Evolutionary conservation across 1,140 invertebrate species (phyloP), one percentile per base, ranked within the genome.

Genomic region (Atta cephalotes): DNA sequence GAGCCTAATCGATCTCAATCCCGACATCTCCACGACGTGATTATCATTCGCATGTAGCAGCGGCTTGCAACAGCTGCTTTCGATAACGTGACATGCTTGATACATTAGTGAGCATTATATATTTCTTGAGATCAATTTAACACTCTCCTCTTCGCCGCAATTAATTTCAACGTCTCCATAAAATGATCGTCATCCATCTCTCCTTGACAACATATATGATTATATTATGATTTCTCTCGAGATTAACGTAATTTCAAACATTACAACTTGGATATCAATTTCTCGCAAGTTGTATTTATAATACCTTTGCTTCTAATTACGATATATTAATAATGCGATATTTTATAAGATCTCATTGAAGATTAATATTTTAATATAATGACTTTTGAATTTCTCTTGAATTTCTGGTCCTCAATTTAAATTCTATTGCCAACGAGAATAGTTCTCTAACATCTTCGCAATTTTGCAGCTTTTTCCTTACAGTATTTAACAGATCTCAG

Each of bases 1-100:
- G n/a, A 14, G 31, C 28, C 53, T n/a, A 21, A 65, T 78, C 60
- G 16, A 82, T 25, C 39, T 68, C 39, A 72, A 77, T 85, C 82
- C 53, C 62, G 85, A 60, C 70, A 79, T 78, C 49, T 16, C 28
- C 12, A 25, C 80, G n/a, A 49, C 14, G 53, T 60, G 21, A 35
- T 60, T 56, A 18, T 51, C 25, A 31, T 66, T n/a, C n/a, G 25
- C 45, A 6, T 16, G 21, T 16, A 45, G 39, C 63, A 53, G 14
- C 66, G 21, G 39, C 12, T 70, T 9, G 66, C 39, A 51, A 28
- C 66, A 70, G 66, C 16, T 21, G 31, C 65, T 71, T 45, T 10
- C 31, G 51, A 31, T 71, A 70, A 70, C n/a, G 28, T 35, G 56
- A 6, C 56, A 31, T 21, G 28, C 39, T 21, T 31, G 21, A 60